phyloP scores from a whole-genome alignment of 2,113 vertebrate genomes.

The Edolisoma coerulescens region DNA sequence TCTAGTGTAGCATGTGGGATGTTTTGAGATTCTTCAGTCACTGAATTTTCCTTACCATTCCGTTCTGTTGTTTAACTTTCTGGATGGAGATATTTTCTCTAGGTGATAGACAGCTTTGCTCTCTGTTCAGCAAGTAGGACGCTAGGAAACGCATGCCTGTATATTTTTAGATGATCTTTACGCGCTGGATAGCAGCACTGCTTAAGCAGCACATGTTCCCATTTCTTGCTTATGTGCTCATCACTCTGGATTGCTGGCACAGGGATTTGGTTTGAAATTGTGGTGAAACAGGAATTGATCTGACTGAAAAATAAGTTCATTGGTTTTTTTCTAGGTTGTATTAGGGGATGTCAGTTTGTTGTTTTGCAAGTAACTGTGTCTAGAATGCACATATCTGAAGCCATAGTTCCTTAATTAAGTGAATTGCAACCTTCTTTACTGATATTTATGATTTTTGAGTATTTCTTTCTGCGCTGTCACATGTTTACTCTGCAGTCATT shows the following conservation, averaged over 20 bases:
- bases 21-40: neutral
- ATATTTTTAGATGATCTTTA: neutral
- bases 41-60: neutral
- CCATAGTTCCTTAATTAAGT: neutral
- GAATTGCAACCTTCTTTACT: neutral
- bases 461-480: neutral
- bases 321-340: neutral
- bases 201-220: neutral
- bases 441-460: neutral
- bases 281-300: neutral
- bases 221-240: neutral
- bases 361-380: neutral
- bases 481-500: neutral
- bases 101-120: neutral
- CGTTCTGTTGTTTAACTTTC: neutral
- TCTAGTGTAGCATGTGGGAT: neutral
- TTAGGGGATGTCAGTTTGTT: neutral
- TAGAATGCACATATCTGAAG: neutral
- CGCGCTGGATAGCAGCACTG: neutral
- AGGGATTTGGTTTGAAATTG: neutral
- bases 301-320: neutral
- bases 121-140: neutral
- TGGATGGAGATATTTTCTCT: neutral
- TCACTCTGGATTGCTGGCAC: neutral
- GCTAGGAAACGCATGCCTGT: neutral